phyloP scores from a whole-genome alignment of 2,113 vertebrate genomes.

The Seriola quinqueradiata region DNA sequence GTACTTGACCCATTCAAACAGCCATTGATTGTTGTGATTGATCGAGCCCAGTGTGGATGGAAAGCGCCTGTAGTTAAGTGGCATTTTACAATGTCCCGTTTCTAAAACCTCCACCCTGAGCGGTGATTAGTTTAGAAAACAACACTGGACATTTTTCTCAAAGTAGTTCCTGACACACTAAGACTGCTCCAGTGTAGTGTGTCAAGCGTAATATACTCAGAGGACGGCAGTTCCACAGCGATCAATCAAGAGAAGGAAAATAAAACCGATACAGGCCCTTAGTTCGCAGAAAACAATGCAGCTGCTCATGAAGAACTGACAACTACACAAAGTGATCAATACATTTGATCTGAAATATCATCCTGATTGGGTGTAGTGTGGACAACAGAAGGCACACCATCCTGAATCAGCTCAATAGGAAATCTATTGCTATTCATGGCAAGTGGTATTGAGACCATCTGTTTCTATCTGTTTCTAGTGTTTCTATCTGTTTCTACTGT shows the following conservation, averaged over 20 bases:
- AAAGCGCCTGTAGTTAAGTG: not conserved
- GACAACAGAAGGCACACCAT: not conserved
- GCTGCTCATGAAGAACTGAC: not conserved
- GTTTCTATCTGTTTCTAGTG: too few species aligned
- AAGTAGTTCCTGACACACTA: not conserved
- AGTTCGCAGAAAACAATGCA: not conserved
- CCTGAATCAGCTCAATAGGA: not conserved
- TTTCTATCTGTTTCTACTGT: too few species aligned
- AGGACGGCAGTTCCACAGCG: not conserved
- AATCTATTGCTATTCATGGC: not conserved
- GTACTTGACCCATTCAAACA: not conserved
- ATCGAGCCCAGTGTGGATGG: not conserved
- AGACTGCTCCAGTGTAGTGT: too few species aligned
- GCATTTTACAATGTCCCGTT: not conserved
- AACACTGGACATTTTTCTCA: not conserved
- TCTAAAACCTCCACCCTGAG: not conserved
- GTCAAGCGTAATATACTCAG: not conserved
- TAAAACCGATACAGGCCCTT: not conserved
- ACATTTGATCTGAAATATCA: not conserved
- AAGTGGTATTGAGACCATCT: not conserved
- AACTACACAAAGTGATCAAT: constrained; percentile 4
- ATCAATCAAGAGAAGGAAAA: not conserved
- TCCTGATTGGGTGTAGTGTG: not conserved
- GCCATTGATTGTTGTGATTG: not conserved
- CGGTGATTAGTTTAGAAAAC: not conserved